Percentiles rank a stretch among this genome's conserved stretches.
Conservation (phyloP, 2,888 invertebrate species). For the Therioaphis trifolii region DNA sequence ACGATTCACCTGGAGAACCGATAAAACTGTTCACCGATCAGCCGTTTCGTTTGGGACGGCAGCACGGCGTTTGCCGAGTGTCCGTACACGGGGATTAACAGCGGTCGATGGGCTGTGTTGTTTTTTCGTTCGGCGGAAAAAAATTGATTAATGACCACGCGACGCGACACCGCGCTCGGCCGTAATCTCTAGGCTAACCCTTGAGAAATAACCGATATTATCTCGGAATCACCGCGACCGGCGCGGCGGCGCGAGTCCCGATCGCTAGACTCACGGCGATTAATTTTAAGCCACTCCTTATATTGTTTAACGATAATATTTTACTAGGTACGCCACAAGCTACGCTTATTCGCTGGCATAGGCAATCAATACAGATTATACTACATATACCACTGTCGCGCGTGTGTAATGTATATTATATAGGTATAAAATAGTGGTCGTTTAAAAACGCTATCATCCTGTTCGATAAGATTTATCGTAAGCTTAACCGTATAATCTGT, state of each 20-base stretch:
- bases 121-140: too few relatives aligned
- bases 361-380: slow-evolving; percentile 37
- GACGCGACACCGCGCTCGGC: not conserved
- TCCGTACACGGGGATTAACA: too few relatives aligned
- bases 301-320: not conserved
- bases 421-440: not conserved
- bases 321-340: not conserved
- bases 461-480: slow-evolving; percentile 37
- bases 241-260: not conserved
- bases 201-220: not conserved
- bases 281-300: not conserved
- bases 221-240: not conserved
- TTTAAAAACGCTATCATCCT: slow-evolving; percentile 33
- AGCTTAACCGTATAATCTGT: slow-evolving; percentile 32
- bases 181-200: not conserved
- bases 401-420: not conserved
- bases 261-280: not conserved
- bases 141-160: not conserved
- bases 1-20: too few relatives aligned
- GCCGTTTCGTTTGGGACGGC: too few relatives aligned
- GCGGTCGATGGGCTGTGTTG: too few relatives aligned
- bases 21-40: too few relatives aligned
- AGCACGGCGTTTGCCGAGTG: too few relatives aligned
- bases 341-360: not conserved
- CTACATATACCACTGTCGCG: not conserved